phyloP scores from a whole-genome alignment of 2,113 vertebrate species.

The Centropristis striata region DNA sequence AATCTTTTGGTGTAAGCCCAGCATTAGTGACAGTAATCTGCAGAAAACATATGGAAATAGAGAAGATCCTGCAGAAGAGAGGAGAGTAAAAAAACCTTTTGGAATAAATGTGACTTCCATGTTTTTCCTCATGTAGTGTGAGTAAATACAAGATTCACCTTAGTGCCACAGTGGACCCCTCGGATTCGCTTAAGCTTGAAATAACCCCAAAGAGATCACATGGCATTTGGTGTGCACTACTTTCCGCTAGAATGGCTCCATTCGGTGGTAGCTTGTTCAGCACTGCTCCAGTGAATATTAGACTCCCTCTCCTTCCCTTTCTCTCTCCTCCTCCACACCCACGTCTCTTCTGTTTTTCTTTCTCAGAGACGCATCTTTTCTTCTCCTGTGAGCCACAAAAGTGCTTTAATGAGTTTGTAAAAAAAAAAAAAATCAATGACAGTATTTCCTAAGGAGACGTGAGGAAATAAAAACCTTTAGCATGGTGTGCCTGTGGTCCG shows the following conservation, averaged over 20 bases:
- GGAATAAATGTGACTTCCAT: conserved; percentile 13
- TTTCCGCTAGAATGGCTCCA: conserved; percentile 58
- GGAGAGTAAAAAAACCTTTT: neutral
- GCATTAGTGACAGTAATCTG: neutral
- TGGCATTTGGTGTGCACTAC: conserved; percentile 41
- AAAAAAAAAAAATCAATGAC: conserved; percentile 69
- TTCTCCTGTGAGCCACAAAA: conserved; percentile 49
- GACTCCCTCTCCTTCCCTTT: conserved; percentile 3
- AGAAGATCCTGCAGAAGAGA: neutral
- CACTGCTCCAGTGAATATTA: conserved; percentile 34
- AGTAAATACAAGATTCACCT: conserved; percentile 8
- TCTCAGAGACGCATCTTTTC: conserved; percentile 15
- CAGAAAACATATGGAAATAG: conserved; percentile 25
- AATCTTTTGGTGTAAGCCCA: too few species aligned
- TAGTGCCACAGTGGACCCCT: neutral
- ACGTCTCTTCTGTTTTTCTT: conserved; percentile 10
- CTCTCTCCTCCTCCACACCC: conserved; percentile 22
- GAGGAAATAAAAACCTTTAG: conserved; percentile 72
- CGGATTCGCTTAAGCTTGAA: conserved; percentile 30
- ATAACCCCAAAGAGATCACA: conserved; percentile 47
- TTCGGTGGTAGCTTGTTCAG: conserved; percentile 49
- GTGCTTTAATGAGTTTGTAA: conserved; percentile 38
- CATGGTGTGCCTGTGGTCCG: conserved; percentile 54
- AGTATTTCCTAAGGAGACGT: conserved; percentile 53
- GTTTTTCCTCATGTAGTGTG: conserved; percentile 2